These are phyloP conservation scores for Diogma glabrata DNA, from an alignment of 2,888 invertebrate genomes.

Conservation along the genomic window DNA sequence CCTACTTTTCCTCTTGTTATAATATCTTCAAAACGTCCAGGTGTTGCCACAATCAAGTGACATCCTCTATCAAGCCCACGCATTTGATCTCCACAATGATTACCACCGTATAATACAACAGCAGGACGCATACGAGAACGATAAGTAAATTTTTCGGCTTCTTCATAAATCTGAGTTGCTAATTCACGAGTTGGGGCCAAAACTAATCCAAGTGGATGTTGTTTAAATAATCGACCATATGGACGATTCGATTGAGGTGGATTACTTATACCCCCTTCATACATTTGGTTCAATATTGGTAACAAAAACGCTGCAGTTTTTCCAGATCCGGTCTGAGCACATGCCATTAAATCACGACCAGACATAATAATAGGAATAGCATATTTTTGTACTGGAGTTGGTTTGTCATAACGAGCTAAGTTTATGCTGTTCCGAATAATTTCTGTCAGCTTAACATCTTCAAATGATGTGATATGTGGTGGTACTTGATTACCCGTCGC, in stretches of 20 bases:
- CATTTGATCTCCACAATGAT: conserved; percentile 82
- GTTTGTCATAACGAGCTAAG: conserved; percentile 81
- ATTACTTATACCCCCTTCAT: conserved; percentile 58
- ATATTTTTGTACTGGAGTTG: conserved; percentile 96
- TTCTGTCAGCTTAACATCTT: conserved; percentile 94
- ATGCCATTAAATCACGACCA: conserved; percentile 94
- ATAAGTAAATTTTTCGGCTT: conserved; percentile 97
- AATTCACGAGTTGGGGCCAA: conserved; percentile 96
- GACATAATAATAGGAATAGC: conserved; percentile 94
- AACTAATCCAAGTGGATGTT: conserved; percentile 91
- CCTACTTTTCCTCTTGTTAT: conserved; percentile 90
- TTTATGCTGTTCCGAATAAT: conserved; percentile 82
- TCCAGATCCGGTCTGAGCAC: conserved; percentile 92
- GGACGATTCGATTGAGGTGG: conserved; percentile 49
- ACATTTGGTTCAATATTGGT: conserved; percentile 96
- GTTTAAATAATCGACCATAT: conserved; percentile 71
- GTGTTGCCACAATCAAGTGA: conserved; percentile 96
- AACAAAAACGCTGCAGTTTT: conserved; percentile 98
- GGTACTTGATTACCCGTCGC: conserved; percentile 96
- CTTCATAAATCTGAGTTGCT: conserved; percentile 99
- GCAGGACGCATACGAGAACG: conserved; percentile 93
- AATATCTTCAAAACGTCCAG: conserved; percentile 96
- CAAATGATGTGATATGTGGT: conserved; percentile 80
- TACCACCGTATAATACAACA: conserved; percentile 96
- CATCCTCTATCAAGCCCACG: conserved; percentile 92